A percentile compares a stretch with the other conserved stretches of the same genome.
Evolutionary conservation across 64 coral and sea anemone species (phyloP).

Genomic region (Trachythela sp.): DNA sequence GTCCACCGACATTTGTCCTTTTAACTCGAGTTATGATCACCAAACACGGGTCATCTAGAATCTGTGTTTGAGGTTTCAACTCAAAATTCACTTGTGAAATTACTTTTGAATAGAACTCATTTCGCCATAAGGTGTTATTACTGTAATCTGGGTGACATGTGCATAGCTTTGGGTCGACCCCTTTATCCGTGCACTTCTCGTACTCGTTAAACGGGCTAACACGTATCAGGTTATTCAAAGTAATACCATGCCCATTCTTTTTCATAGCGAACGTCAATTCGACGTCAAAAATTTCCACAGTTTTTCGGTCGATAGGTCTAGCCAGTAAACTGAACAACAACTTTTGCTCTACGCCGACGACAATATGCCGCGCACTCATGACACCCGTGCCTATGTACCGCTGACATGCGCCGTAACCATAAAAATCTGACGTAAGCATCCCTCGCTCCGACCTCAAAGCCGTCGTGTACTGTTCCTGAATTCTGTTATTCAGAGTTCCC

Average conservation of each 20-base stretch:
- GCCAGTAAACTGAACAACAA: constrained; percentile 62
- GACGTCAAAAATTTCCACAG: constrained; percentile 78
- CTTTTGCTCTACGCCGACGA: constrained; percentile 42
- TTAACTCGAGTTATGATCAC: constrained; percentile 31
- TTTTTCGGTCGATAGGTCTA: constrained; percentile 41
- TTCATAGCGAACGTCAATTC: constrained; percentile 55
- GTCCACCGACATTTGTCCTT: constrained; percentile 28
- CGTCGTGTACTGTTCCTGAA: constrained; percentile 61
- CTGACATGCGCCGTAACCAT: constrained; percentile 72
- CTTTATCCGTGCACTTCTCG: constrained; percentile 64
- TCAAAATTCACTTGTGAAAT: background rate
- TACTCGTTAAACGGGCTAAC: constrained; percentile 71
- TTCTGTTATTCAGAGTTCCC: constrained; percentile 70
- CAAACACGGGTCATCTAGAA: constrained; percentile 56
- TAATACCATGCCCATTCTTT: constrained; percentile 40
- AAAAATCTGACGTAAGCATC: background rate
- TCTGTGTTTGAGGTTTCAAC: constrained; percentile 17
- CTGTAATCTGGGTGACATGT: constrained; percentile 48
- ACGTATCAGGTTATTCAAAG: constrained; percentile 54
- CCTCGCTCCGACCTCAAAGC: background rate
- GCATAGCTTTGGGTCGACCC: constrained; percentile 77
- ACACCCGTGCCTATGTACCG: constrained; percentile 64
- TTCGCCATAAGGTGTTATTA: constrained; percentile 7
- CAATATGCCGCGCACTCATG: constrained; percentile 52
- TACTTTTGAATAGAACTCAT: background rate